Conservation (phyloP, 1,140 invertebrate species). For the Bombus affinis region DNA sequence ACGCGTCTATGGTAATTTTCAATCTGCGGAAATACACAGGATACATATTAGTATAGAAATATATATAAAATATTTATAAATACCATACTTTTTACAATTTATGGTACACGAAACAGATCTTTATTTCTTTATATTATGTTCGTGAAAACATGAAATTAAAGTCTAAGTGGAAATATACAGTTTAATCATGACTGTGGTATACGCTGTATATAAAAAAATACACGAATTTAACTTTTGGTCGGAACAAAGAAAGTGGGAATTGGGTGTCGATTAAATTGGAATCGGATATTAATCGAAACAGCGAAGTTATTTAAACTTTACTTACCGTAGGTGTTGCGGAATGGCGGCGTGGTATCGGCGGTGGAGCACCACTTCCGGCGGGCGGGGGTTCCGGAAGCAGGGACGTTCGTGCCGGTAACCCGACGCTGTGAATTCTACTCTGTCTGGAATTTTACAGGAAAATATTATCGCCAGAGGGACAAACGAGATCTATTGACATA, state of each 20-base stretch:
- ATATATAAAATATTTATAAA: too few relatives aligned
- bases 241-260: background rate
- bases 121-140: too few relatives aligned
- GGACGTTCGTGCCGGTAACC: conserved; percentile 71
- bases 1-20: too few relatives aligned
- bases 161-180: too few relatives aligned
- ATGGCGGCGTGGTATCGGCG: conserved; percentile 78
- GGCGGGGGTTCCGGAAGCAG: conserved; percentile 70
- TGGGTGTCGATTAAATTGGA: background rate
- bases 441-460: conserved; percentile 65
- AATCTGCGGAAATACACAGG: too few relatives aligned
- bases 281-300: background rate
- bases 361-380: conserved; percentile 65
- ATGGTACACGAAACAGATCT: too few relatives aligned
- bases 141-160: too few relatives aligned
- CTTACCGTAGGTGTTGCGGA: conserved; percentile 77
- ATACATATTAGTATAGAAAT: too few relatives aligned
- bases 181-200: too few relatives aligned
- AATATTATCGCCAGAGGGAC: background rate
- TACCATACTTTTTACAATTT: too few relatives aligned
- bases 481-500: background rate
- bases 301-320: conserved; percentile 25
- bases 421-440: conserved; percentile 76
- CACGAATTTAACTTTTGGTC: too few relatives aligned
- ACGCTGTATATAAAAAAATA: too few relatives aligned